These are phyloP conservation scores for Bugula neritina DNA, from an alignment of 2,888 invertebrate genomes.

Conservation along the genomic window DNA sequence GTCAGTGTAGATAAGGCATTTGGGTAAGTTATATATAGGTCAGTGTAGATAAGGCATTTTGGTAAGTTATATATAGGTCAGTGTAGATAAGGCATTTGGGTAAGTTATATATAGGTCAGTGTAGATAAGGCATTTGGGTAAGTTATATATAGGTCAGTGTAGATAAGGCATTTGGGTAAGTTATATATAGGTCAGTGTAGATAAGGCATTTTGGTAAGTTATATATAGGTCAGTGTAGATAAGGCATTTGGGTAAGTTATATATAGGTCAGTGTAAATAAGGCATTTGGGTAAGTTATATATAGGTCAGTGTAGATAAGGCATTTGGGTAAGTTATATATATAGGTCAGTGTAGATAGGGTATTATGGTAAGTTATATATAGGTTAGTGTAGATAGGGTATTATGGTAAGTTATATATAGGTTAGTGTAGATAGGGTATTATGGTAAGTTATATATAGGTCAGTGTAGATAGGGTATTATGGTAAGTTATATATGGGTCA, in stretches of 20 bases:
- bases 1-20: neutral
- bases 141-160: neutral
- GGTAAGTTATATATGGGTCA: neutral
- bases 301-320: neutral
- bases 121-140: neutral
- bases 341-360: neutral
- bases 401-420: neutral
- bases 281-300: neutral
- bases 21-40: neutral
- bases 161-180: neutral
- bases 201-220: neutral
- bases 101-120: neutral
- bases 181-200: neutral
- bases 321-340: neutral
- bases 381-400: neutral
- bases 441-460: neutral
- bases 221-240: neutral
- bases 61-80: neutral
- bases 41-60: neutral
- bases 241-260: neutral
- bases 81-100: neutral
- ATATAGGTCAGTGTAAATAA: neutral
- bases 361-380: neutral
- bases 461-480: neutral
- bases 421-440: neutral